Conservation (phyloP, 92 coral and sea anemone species). For the Epizoanthus ramosus region DNA sequence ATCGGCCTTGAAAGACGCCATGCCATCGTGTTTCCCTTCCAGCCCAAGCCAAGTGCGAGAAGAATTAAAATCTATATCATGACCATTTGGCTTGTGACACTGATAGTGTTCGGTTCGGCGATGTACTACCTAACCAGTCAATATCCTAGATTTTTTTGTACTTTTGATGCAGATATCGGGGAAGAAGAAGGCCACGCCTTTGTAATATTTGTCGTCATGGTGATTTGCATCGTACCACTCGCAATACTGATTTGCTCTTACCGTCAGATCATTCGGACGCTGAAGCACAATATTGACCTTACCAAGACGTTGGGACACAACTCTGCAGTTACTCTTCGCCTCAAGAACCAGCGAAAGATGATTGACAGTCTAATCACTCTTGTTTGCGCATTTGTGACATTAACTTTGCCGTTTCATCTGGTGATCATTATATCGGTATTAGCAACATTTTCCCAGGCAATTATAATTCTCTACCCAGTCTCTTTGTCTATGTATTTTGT, state of each 20-base stretch:
- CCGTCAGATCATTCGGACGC: not conserved
- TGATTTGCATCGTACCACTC: not conserved
- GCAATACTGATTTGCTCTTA: not conserved
- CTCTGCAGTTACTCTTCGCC: not conserved
- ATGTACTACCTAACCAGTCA: too few species aligned
- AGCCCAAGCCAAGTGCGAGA: not conserved
- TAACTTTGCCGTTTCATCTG: not conserved
- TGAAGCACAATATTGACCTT: not conserved
- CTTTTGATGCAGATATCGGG: not conserved
- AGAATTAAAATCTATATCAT: not conserved
- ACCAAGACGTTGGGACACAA: not conserved
- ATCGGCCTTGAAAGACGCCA: not conserved
- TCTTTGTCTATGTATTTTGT: not conserved
- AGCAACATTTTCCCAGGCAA: not conserved
- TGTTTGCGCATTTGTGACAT: not conserved
- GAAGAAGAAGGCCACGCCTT: not conserved
- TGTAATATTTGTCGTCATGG: not conserved
- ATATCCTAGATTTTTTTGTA: not conserved
- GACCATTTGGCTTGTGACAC: not conserved
- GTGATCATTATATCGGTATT: not conserved
- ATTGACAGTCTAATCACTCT: not conserved
- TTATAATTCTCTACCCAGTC: not conserved
- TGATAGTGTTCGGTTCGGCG: not conserved
- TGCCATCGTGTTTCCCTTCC: not conserved
- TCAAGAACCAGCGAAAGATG: not conserved